phyloP scores from a whole-genome alignment of 2,113 vertebrate species.

The Edolisoma coerulescens region DNA sequence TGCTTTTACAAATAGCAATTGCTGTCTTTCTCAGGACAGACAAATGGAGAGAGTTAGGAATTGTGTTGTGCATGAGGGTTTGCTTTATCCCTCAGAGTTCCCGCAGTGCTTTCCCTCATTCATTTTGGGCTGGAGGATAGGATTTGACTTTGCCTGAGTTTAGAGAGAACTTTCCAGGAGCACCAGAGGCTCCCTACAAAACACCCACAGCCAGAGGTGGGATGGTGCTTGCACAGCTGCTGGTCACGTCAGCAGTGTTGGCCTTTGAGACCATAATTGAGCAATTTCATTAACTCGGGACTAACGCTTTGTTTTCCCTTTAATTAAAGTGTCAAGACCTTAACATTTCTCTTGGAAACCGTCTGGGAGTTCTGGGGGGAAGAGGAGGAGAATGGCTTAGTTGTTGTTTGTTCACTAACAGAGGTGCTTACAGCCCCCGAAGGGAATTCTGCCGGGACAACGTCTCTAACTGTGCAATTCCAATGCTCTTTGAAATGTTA shows the following conservation, averaged over 20 bases:
- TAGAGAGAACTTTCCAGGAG: neutral
- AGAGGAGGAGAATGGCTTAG: neutral
- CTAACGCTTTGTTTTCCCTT: neutral
- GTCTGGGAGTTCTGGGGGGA: neutral
- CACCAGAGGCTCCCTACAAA: neutral
- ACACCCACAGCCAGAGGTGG: accelerated
- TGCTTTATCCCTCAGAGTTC: neutral
- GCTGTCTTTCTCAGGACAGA: neutral
- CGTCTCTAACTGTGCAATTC: neutral
- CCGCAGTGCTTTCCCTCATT: neutral
- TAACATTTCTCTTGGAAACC: neutral
- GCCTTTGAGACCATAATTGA: neutral
- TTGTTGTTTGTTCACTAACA: neutral
- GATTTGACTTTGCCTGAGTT: neutral
- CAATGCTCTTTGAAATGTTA: neutral
- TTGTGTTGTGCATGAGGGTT: neutral
- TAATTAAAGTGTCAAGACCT: neutral
- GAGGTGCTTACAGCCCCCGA: neutral
- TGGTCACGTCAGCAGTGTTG: neutral
- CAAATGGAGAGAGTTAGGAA: neutral
- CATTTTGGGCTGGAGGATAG: neutral
- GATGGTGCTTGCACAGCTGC: neutral
- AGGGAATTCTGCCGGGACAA: neutral
- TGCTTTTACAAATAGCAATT: neutral
- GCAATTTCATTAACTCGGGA: neutral